A percentile compares a stretch with the other conserved stretches of the same genome.
Conservation (phyloP, 2,888 invertebrate species). For the Lucinisca nassula region DNA sequence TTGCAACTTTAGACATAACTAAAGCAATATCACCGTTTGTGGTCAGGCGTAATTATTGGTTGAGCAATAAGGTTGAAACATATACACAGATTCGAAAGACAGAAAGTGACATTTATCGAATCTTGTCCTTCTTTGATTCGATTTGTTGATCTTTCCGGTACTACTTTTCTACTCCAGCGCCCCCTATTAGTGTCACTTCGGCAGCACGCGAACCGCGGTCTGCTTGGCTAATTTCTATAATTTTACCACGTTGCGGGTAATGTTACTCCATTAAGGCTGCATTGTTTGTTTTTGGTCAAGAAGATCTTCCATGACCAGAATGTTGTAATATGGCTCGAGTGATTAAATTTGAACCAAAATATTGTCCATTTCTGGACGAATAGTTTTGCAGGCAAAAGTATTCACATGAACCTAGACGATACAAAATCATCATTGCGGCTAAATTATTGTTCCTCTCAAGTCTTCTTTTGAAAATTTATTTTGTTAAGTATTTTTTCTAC, state of each 20-base stretch:
- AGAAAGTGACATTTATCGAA: neutral
- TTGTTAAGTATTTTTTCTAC: no score
- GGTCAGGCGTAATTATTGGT: constrained; percentile 1
- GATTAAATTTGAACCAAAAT: neutral
- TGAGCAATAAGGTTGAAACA: constrained; percentile 15
- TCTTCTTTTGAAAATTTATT: no score
- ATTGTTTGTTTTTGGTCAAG: constrained; percentile 19
- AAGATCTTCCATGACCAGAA: neutral
- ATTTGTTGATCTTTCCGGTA: neutral
- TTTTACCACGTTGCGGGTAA: neutral
- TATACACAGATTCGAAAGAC: constrained; percentile 4
- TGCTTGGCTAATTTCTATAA: constrained; percentile 2
- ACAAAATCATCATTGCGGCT: no score
- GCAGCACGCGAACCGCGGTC: constrained; percentile 13
- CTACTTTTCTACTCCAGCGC: neutral
- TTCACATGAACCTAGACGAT: no score
- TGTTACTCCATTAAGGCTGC: neutral
- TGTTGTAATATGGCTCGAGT: neutral
- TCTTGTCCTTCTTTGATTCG: neutral
- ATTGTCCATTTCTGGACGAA: neutral
- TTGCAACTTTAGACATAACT: constrained; percentile 1
- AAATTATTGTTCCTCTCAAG: no score
- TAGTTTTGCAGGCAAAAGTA: no score
- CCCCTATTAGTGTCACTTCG: neutral
- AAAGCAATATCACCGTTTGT: constrained; percentile 11